Evolutionary conservation across 2,113 vertebrate species (phyloP).

Genomic region (Lanius collurio): DNA sequence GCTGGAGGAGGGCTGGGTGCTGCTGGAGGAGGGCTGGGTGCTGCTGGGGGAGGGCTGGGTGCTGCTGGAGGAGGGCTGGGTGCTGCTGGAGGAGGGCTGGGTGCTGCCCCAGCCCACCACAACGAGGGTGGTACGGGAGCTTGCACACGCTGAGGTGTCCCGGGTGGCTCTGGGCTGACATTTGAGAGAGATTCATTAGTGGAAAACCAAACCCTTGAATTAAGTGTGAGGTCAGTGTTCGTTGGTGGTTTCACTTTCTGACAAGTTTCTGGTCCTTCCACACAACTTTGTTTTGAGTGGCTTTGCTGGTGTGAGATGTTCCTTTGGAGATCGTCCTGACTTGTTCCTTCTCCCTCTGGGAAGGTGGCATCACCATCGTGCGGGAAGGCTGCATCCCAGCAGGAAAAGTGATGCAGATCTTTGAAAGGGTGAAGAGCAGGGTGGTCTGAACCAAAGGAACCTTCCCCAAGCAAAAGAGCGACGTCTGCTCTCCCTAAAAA

Average conservation of each 20-base stretch:
- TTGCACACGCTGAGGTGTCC: no score
- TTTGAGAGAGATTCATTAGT: no score
- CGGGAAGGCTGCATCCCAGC: conserved; percentile 87
- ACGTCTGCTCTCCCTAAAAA: fast-evolving
- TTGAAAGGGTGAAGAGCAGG: conserved; percentile 79
- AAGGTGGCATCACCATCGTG: conserved; percentile 81
- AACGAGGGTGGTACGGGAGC: no score
- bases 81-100: no score
- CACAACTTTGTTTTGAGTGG: neutral
- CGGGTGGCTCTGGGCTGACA: no score
- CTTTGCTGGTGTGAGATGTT: neutral
- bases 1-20: no score
- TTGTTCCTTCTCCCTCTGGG: neutral
- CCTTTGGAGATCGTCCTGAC: neutral
- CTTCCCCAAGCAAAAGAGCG: neutral
- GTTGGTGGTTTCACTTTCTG: neutral
- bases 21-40: no score
- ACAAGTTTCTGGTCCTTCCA: neutral
- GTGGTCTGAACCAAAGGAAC: neutral
- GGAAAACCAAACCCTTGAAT: no score
- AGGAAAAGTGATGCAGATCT: conserved; percentile 81
- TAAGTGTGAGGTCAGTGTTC: neutral
- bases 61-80: no score
- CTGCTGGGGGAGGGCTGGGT: no score
- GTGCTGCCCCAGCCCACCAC: no score